Evolutionary conservation across 2,113 vertebrate species (phyloP), one percentile per base, ranked within the genome.

Genomic region (Actenoides lindsayi): DNA sequence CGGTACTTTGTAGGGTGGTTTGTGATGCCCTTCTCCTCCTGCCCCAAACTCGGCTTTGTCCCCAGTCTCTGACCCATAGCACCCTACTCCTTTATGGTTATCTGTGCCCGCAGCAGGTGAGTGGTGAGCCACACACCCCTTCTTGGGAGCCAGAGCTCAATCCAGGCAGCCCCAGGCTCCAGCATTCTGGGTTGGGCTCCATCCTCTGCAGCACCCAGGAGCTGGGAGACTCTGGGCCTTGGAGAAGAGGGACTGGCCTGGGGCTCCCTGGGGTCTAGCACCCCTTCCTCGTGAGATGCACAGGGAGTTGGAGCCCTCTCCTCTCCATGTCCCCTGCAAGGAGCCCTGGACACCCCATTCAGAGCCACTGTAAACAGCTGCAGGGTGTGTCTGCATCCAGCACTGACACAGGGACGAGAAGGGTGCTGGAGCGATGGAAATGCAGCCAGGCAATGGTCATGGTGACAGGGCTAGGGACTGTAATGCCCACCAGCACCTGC

Each of bases 321-420:
- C 31, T 53, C 16, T n/a, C 30, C 4, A 0, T 24, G 20, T 25
- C 1, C 31, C 50, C 16, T 31, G 21, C 18, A 25, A 54, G 39
- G 5, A 70, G 5, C 19, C 11, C 33, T 23, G 33, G 25, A 3
- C 15, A 44, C 9, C 2, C 16, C 28, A 65, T 27, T 27, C 15
- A 14, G 33, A 77, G 33, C 44, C 35, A 11, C 31, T 31, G 6
- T 0, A 0, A 15, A 39, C 0, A 81, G 10, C 27, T 2, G 0
- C 10, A 28, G 31, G 10, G 18, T 65, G 82, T 65, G 33, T 46
- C 46, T 4, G 1, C 23, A 28, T 5, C 5, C 1, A 0, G 8
- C 42, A 13, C 25, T 54, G 23, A 28, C 2, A 0, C 28, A 31
- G 25, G 23, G 19, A 42, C 33, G 23, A 7, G 11, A 60, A 73